Percentiles rank a stretch among this genome's conserved stretches.
These are phyloP conservation scores for Sebastes hubbsi DNA, from an alignment of 2,797 vertebrate species.

Conservation along the genomic window DNA sequence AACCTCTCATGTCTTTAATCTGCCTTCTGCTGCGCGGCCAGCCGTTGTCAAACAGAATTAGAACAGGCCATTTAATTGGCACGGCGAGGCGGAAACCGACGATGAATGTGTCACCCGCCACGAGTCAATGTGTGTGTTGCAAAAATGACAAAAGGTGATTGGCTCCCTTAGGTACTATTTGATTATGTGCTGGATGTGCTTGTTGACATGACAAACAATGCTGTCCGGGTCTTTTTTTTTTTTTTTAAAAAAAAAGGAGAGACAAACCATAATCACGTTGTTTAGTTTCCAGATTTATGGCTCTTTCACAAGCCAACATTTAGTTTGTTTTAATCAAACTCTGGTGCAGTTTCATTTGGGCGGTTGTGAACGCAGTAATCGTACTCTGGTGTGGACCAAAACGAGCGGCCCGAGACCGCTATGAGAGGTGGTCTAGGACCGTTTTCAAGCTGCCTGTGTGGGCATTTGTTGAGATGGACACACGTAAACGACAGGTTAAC, in stretches of 20 bases:
- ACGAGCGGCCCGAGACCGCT: too few species aligned
- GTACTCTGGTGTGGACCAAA: too few species aligned
- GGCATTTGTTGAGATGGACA: too few species aligned
- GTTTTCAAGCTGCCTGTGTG: too few species aligned
- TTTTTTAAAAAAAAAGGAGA: not conserved
- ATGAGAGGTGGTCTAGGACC: too few species aligned
- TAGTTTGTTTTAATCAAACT: too few species aligned
- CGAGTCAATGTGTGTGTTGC: constrained; percentile 9
- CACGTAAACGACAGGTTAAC: too few species aligned
- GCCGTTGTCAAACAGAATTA: constrained; percentile 55
- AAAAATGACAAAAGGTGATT: constrained; percentile 26
- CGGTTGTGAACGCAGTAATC: too few species aligned
- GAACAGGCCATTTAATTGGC: constrained; percentile 46
- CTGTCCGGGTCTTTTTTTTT: not conserved
- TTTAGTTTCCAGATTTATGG: not conserved
- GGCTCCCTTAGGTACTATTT: not conserved
- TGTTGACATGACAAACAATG: not conserved
- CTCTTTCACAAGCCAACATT: too few species aligned
- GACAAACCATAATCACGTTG: not conserved
- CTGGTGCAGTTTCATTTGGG: too few species aligned
- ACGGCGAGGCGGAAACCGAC: constrained; percentile 8
- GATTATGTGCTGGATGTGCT: constrained; percentile 16
- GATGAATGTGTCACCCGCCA: constrained; percentile 36
- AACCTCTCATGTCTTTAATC: constrained; percentile 65
- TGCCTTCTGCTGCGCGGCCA: constrained; percentile 3